Evolutionary conservation across 2,888 invertebrate genomes (phyloP), one percentile per base, ranked within the genome.

Genomic region (Spisula subtruncata): DNA sequence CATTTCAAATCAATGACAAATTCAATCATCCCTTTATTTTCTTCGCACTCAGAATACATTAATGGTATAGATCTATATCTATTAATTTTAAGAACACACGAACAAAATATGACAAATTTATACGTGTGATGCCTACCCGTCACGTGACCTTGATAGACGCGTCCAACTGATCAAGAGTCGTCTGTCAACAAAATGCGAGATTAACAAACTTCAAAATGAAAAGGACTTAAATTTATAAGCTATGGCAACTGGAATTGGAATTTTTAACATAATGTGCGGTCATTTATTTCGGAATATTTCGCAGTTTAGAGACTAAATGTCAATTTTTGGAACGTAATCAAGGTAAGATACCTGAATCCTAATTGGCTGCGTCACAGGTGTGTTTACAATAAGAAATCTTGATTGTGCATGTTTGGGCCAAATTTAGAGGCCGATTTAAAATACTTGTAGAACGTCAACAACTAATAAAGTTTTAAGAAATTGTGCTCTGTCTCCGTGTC

Each of bases 341-440:
- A 85, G 85, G 85, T 85, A 85, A 80, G 48, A 80, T 41, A 32
- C 25, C 20, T 48, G 79, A 25, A 41, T 41, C 41, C 41, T 41
- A 41, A 71, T 84, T 46, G 54, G 56, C 54, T 85, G 80, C 20
- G 46, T 32, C 48, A 51, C 16, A 32, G 79, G 32, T 51, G 80
- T 51, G 79, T 85, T 71, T 51, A 85, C 81, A 56, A 35, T 85
- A 2, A 41, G n/a, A 56, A 41, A 35, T 85, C 85, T 80, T 85
- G 85, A 79, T 20, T 80, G 85, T 80, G 85, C 85, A 51, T 80
- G 85, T 85, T 80, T 80, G 51, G 48, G 29, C 51, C 51, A 41
- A 80, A 25, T 35, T 35, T 32, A 18, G 75, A 32, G 32, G 29
- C 75, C 35, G 16, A 35, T 75, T 75, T 75, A 35, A 35, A 75